phyloP scores from a whole-genome alignment of 1,140 invertebrate genomes.

The Vanessa tameamea region DNA sequence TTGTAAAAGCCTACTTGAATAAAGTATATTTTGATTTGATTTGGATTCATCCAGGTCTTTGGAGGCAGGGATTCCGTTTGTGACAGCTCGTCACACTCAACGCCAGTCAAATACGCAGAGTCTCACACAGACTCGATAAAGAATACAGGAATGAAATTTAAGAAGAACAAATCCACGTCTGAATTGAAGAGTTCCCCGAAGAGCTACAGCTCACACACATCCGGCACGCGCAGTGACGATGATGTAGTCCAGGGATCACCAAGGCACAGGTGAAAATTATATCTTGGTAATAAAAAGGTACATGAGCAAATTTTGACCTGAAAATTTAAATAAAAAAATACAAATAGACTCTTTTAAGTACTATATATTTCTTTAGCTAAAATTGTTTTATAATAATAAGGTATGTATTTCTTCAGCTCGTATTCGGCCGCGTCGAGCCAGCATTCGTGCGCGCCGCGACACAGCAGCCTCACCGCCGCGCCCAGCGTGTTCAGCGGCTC shows the following conservation, averaged over 20 bases:
- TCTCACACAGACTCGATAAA: constrained; percentile 70
- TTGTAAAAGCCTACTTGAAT: too few relatives aligned
- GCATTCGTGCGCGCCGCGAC: constrained; percentile 61
- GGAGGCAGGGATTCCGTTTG: constrained; percentile 89
- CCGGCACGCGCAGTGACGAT: constrained; percentile 72
- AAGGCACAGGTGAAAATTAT: constrained; percentile 59
- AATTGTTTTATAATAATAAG: not conserved
- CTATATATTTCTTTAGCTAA: too few relatives aligned
- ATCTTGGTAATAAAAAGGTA: too few relatives aligned
- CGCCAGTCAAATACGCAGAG: constrained; percentile 65
- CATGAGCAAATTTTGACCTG: too few relatives aligned
- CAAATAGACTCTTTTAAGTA: too few relatives aligned
- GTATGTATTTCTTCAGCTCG: constrained; percentile 47
- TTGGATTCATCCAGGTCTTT: constrained; percentile 85
- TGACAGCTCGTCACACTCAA: constrained; percentile 70
- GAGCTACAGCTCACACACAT: constrained; percentile 64
- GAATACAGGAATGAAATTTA: constrained; percentile 82
- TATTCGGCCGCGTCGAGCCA: constrained; percentile 63
- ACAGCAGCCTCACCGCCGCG: constrained; percentile 72
- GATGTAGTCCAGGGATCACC: constrained; percentile 67
- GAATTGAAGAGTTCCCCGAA: constrained; percentile 75
- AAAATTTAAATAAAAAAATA: too few relatives aligned
- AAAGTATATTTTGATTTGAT: too few relatives aligned
- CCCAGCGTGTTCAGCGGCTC: constrained; percentile 64
- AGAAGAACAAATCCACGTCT: constrained; percentile 79